phyloP scores from a whole-genome alignment of 2,113 vertebrate genomes.

The Eretmochelys imbricata region DNA sequence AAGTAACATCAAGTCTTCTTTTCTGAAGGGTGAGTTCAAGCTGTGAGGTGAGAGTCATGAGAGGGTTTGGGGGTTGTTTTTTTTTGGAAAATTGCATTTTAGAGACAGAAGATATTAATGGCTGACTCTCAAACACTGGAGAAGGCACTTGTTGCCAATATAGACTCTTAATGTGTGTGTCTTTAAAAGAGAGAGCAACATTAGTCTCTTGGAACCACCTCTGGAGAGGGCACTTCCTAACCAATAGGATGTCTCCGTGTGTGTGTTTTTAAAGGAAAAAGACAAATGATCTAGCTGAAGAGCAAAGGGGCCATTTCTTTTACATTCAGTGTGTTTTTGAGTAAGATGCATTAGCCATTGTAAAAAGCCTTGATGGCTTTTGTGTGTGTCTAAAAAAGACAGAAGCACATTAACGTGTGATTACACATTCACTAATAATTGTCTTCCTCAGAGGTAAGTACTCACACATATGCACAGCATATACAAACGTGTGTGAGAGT shows the following conservation, averaged over 20 bases:
- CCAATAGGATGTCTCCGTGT: not conserved
- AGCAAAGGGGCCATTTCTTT: not conserved
- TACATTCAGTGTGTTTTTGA: accelerated
- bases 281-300: not conserved
- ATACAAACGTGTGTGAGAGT: not conserved
- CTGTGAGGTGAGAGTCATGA: not conserved
- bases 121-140: not conserved
- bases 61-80: not conserved
- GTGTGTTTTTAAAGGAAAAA: not conserved
- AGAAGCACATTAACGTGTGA: not conserved
- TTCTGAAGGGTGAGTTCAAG: not conserved
- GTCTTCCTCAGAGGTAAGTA: not conserved
- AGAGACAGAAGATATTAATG: not conserved
- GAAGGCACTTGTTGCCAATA: not conserved
- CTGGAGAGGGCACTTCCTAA: not conserved
- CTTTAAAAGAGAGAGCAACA: not conserved
- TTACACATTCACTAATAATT: too few relatives aligned
- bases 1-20: not conserved
- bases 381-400: not conserved
- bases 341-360: not conserved
- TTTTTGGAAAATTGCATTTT: not conserved
- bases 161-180: not conserved
- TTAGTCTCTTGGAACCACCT: not conserved
- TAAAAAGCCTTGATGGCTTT: accelerated
- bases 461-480: not conserved